phyloP scores from a whole-genome alignment of 2,113 vertebrate species.

The Toxostoma redivivum region DNA sequence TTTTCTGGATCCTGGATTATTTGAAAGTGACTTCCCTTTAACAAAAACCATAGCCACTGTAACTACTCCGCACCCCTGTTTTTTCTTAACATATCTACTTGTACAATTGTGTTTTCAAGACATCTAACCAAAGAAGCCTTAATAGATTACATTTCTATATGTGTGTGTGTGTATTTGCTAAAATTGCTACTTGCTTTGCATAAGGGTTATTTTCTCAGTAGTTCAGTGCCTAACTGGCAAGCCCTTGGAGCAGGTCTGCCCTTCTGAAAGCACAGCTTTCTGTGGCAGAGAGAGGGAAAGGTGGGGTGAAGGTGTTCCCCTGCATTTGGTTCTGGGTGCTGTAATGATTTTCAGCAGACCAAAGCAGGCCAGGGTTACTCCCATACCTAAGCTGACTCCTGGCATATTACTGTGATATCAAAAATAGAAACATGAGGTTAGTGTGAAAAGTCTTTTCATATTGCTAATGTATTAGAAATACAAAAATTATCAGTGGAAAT shows the following conservation, averaged over 20 bases:
- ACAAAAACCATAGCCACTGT: background rate
- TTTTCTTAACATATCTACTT: background rate
- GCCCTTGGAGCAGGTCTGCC: background rate
- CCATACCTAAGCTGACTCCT: background rate
- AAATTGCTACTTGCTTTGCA: background rate
- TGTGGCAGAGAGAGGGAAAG: fast-evolving
- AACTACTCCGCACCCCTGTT: background rate
- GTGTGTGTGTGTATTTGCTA: background rate
- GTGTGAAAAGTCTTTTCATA: background rate
- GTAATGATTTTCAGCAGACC: background rate
- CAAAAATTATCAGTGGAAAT: background rate
- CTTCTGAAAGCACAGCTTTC: fast-evolving
- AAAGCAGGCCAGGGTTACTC: background rate
- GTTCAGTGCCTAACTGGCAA: background rate
- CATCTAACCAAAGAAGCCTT: background rate
- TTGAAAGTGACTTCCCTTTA: background rate
- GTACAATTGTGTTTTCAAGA: background rate
- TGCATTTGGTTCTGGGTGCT: fast-evolving
- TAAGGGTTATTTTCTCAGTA: background rate
- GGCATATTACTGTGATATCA: background rate
- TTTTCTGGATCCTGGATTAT: background rate
- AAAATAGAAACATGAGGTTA: background rate
- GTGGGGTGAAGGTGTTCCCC: background rate
- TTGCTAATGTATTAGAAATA: background rate
- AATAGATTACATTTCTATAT: background rate